A percentile compares a stretch with the other conserved stretches of the same genome.
phyloP scores from a whole-genome alignment of 2,888 invertebrate species.

The Meteorus colon region DNA sequence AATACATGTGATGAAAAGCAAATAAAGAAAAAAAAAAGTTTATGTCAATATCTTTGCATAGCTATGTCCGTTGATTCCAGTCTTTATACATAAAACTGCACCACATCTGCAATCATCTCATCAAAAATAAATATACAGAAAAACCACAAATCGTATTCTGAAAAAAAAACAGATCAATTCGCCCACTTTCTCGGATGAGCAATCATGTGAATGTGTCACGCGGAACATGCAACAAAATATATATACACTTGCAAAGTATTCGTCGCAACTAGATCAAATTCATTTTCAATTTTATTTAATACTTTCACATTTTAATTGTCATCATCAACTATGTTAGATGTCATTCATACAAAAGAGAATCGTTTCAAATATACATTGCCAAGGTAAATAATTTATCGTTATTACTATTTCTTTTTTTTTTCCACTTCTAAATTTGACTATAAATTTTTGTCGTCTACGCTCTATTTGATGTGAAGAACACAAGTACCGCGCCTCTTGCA shows the following conservation, averaged over 20 bases:
- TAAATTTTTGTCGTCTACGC: slow-evolving; percentile 71
- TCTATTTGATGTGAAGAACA: slow-evolving; percentile 68
- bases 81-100: background rate
- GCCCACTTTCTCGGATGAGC: slow-evolving; percentile 6
- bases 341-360: background rate
- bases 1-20: background rate
- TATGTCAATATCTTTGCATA: background rate
- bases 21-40: background rate
- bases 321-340: background rate
- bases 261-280: background rate
- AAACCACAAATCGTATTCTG: background rate
- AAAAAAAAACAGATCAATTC: background rate
- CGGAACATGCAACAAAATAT: background rate
- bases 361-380: background rate
- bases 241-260: background rate
- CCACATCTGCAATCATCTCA: background rate
- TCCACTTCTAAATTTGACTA: slow-evolving; percentile 66
- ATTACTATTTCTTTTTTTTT: background rate
- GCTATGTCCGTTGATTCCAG: background rate
- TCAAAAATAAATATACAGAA: slow-evolving; percentile 6
- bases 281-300: slow-evolving; percentile 8
- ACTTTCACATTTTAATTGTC: slow-evolving; percentile 2
- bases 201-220: background rate
- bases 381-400: background rate
- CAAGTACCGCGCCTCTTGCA: slow-evolving; percentile 44